phyloP scores from a whole-genome alignment of 2,113 vertebrate species.

The Prionailurus bengalensis region DNA sequence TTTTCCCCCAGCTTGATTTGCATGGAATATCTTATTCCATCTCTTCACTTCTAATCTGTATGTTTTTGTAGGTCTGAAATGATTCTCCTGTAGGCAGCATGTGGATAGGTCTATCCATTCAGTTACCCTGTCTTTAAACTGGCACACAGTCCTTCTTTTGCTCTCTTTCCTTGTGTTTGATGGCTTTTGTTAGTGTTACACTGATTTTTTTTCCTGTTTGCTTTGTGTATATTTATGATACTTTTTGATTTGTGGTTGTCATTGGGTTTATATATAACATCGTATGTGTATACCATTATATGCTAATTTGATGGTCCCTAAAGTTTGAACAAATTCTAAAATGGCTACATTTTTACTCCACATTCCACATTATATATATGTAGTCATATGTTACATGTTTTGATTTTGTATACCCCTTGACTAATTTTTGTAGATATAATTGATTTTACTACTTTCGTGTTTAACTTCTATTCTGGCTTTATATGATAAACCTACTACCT shows the following conservation, averaged over 20 bases:
- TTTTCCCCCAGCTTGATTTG: not conserved
- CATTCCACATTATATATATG: not conserved
- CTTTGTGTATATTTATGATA: not conserved
- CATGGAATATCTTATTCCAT: not conserved
- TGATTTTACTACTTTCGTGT: not conserved
- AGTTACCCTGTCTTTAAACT: not conserved
- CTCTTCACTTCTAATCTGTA: not conserved
- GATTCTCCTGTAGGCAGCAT: not conserved
- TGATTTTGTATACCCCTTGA: not conserved
- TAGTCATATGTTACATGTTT: not conserved
- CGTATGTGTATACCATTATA: not conserved
- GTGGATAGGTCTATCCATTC: not conserved
- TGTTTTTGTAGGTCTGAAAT: not conserved
- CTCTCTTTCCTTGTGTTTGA: not conserved
- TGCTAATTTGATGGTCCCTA: not conserved
- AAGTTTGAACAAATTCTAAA: not conserved
- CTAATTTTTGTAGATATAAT: not conserved
- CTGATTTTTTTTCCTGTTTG: not conserved
- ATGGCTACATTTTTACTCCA: not conserved
- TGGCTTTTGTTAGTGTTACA: not conserved
- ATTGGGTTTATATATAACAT: not conserved
- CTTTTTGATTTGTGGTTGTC: not conserved
- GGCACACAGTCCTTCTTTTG: not conserved
- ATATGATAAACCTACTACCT: not conserved
- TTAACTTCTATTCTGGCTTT: not conserved